A percentile compares a stretch with the other conserved stretches of the same genome.
These are phyloP conservation scores for Palythoa caribaeorum DNA, from an alignment of 92 coral and sea anemone species.

Conservation along the genomic window DNA sequence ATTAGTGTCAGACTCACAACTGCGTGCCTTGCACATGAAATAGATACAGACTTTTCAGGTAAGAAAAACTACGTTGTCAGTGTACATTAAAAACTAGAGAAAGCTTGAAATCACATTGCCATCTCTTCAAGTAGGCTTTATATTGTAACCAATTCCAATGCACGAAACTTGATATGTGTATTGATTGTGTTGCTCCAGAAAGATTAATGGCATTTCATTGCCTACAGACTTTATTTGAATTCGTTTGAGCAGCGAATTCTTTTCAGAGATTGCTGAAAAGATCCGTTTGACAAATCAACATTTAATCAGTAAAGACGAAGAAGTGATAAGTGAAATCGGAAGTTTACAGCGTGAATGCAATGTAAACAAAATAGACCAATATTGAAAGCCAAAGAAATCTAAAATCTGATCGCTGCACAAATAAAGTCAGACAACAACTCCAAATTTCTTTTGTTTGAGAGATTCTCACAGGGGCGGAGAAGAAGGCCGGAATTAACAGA, in stretches of 20 bases:
- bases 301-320: constrained; percentile 22
- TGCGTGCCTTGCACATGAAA: constrained; percentile 62
- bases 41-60: constrained; percentile 61
- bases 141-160: not conserved
- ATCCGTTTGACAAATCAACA: constrained; percentile 42
- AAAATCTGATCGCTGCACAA: constrained; percentile 28
- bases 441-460: constrained; percentile 40
- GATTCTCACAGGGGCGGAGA: constrained; percentile 34
- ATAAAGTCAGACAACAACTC: constrained; percentile 40
- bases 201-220: constrained; percentile 17
- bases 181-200: not conserved
- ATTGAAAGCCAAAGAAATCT: constrained; percentile 49
- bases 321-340: constrained; percentile 76
- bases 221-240: constrained; percentile 2
- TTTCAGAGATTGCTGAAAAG: constrained; percentile 23
- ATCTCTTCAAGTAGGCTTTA: not conserved
- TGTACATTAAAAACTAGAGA: not conserved
- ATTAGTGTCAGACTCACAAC: constrained; percentile 62
- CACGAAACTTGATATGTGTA: not conserved
- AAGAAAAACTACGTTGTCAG: constrained; percentile 47
- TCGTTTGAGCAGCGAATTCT: constrained; percentile 8
- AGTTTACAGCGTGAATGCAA: constrained; percentile 57
- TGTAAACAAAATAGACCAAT: constrained; percentile 46
- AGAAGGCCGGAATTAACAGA: constrained; percentile 34
- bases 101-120: not conserved